These are phyloP conservation scores for Neopipo cinnamomea DNA, from an alignment of 2,113 vertebrate species.

Conservation along the genomic window DNA sequence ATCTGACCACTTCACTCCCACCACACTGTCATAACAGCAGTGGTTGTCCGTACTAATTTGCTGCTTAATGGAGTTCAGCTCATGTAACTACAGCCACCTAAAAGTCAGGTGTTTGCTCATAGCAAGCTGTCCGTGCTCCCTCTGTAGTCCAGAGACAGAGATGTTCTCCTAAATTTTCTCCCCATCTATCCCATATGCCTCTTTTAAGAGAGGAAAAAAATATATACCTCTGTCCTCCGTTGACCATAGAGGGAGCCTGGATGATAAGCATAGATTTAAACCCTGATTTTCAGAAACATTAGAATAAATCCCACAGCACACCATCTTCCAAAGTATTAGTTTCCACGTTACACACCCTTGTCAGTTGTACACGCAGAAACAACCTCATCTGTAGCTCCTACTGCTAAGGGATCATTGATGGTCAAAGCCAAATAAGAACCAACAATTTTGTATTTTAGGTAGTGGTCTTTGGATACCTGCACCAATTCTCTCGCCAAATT, in stretches of 20 bases:
- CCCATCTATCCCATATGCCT: not conserved
- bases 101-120: not conserved
- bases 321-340: not conserved
- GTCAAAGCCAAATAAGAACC: not conserved
- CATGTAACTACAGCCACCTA: not conserved
- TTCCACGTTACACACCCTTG: not conserved
- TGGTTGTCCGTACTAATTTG: not conserved
- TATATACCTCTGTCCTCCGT: fast-evolving
- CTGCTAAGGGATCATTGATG: not conserved
- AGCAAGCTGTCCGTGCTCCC: not conserved
- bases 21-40: not conserved
- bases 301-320: not conserved
- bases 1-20: not conserved
- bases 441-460: not conserved
- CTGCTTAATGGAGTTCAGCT: not conserved
- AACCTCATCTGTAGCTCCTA: not conserved
- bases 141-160: not conserved
- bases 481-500: not conserved
- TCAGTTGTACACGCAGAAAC: not conserved
- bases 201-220: not conserved
- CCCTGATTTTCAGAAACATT: not conserved
- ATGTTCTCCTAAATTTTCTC: not conserved
- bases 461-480: not conserved
- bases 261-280: not conserved
- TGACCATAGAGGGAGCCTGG: not conserved